Evolutionary conservation across 2,797 vertebrate species (phyloP).

Genomic region (Acanthis flammea): DNA sequence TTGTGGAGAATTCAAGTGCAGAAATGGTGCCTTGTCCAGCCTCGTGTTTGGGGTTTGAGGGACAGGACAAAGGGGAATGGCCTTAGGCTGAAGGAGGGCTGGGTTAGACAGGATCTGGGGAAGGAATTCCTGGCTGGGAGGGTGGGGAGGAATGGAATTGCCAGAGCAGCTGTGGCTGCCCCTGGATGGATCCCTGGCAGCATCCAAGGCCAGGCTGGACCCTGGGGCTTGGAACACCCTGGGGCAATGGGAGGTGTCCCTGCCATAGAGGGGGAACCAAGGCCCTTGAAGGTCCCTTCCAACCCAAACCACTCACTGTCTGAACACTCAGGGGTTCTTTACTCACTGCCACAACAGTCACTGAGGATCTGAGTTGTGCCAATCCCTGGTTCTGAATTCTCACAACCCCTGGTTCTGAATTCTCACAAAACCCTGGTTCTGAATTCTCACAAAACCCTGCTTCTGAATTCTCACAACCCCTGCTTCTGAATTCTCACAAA

Average conservation of each 20-base stretch:
- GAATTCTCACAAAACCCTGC: not conserved
- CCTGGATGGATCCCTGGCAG: not conserved
- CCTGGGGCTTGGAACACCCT: not conserved
- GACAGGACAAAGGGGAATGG: not conserved
- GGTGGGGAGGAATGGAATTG: rapidly evolving
- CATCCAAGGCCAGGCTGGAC: not conserved
- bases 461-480: too few relatives aligned
- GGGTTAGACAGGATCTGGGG: not conserved
- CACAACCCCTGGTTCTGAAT: too few relatives aligned
- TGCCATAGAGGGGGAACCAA: not conserved
- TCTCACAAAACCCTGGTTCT: too few relatives aligned
- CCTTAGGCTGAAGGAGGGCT: not conserved
- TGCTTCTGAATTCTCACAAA: not conserved
- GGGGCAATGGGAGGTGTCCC: not conserved
- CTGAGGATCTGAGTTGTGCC: not conserved
- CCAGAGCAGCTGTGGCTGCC: not conserved
- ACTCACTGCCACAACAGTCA: rapidly evolving
- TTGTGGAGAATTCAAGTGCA: not conserved
- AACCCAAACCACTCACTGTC: not conserved
- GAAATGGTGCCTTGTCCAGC: not conserved
- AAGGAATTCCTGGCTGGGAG: not conserved
- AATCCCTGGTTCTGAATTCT: too few relatives aligned
- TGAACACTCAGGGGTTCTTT: rapidly evolving
- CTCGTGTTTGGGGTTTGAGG: not conserved
- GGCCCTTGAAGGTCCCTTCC: not conserved